Conservation (phyloP, 2,888 invertebrate species). For the Phalera bucephala region DNA sequence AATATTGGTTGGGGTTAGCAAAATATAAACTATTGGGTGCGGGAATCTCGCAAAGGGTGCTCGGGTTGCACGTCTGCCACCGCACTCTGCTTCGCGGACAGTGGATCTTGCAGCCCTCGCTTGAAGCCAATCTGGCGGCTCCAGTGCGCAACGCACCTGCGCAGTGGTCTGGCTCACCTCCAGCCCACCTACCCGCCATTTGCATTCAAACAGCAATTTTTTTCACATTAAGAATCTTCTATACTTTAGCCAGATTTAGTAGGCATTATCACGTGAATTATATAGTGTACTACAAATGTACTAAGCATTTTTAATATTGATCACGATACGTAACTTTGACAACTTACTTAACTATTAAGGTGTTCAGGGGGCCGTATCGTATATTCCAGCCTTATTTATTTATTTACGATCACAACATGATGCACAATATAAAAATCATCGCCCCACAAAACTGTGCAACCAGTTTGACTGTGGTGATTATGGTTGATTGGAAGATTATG, state of each 20-base stretch:
- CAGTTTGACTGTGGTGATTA: too few relatives aligned
- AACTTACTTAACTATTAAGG: too few relatives aligned
- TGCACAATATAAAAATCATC: too few relatives aligned
- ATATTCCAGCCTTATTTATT: too few relatives aligned
- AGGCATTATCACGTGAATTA: background rate
- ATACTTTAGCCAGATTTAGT: background rate
- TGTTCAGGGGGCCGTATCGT: too few relatives aligned
- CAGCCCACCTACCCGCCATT: slow-evolving; percentile 20
- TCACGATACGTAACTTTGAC: too few relatives aligned
- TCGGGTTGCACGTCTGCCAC: slow-evolving; percentile 11
- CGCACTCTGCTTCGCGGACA: slow-evolving; percentile 17
- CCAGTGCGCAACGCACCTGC: slow-evolving; percentile 45
- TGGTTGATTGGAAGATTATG: too few relatives aligned
- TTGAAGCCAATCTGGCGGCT: slow-evolving; percentile 27
- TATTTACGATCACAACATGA: too few relatives aligned
- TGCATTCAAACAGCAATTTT: slow-evolving; percentile 5
- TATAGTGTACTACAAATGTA: too few relatives aligned
- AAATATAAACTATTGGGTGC: slow-evolving; percentile 5
- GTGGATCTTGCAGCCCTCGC: slow-evolving; percentile 7
- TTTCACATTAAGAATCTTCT: background rate
- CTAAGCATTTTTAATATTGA: too few relatives aligned
- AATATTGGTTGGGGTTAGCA: background rate
- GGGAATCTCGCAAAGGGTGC: slow-evolving; percentile 12
- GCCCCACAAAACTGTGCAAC: too few relatives aligned
- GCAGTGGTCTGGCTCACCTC: slow-evolving; percentile 29